Conservation (phyloP, 2,797 vertebrate genomes). For the Lepilemur ruficaudatus region DNA sequence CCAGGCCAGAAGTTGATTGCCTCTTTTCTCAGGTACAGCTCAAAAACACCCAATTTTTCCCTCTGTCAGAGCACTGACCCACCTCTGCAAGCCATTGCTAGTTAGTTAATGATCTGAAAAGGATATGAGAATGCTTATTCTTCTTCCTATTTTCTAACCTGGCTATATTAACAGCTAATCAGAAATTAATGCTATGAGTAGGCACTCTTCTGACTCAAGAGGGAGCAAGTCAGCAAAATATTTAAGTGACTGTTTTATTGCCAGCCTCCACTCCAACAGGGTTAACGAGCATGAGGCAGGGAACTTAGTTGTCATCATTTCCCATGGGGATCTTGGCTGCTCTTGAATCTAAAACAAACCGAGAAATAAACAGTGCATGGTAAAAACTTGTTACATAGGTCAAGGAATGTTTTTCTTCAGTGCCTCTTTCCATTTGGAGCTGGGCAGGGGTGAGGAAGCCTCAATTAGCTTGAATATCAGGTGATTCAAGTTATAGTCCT, state of each 20-base stretch:
- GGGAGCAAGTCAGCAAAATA: slow-evolving; percentile 42
- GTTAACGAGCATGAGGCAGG: background rate
- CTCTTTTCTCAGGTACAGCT: background rate
- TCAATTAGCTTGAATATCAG: background rate
- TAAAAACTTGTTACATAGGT: background rate
- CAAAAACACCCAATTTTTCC: background rate
- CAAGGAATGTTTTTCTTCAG: background rate
- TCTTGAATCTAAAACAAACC: slow-evolving; percentile 18
- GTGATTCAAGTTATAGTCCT: background rate
- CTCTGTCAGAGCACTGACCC: background rate
- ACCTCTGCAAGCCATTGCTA: background rate
- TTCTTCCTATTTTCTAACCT: slow-evolving; percentile 38
- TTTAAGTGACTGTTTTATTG: slow-evolving; percentile 13
- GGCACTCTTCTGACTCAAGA: slow-evolving; percentile 26
- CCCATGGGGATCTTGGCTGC: background rate
- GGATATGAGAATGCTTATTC: background rate
- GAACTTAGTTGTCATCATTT: background rate
- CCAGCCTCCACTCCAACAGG: background rate
- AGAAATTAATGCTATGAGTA: slow-evolving; percentile 52
- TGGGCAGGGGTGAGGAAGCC: background rate
- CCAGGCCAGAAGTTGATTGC: background rate
- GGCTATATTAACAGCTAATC: slow-evolving; percentile 33
- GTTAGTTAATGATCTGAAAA: background rate
- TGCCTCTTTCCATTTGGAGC: background rate
- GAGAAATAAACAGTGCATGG: slow-evolving; percentile 28